phyloP scores from a whole-genome alignment of 2,888 invertebrate genomes.

The Muschampia plurimacula region DNA sequence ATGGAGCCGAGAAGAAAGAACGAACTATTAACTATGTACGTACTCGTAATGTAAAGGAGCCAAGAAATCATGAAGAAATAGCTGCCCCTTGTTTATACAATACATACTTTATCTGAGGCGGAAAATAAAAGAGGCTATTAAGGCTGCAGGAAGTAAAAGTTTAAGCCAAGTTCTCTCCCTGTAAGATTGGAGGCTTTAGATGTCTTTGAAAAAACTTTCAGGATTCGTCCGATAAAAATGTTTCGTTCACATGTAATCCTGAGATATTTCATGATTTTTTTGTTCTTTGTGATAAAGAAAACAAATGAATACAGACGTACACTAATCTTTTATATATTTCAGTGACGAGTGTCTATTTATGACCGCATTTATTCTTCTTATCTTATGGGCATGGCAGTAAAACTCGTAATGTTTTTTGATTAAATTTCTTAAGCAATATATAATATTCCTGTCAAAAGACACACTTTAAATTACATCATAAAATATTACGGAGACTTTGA shows the following conservation, averaged over 20 bases:
- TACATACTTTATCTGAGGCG: constrained; percentile 45
- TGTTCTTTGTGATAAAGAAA: constrained; percentile 65
- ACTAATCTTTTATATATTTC: constrained; percentile 16
- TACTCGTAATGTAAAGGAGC: constrained; percentile 41
- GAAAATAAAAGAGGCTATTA: constrained; percentile 62
- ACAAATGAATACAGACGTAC: constrained; percentile 9
- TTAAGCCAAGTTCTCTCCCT: constrained; percentile 67
- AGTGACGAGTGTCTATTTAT: constrained; percentile 5
- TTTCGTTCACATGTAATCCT: constrained; percentile 76
- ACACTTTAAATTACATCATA: constrained; percentile 73
- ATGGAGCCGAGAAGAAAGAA: constrained; percentile 22
- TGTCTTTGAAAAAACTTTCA: constrained; percentile 70
- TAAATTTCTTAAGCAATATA: constrained; percentile 46
- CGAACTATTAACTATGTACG: constrained; percentile 42
- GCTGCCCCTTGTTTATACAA: constrained; percentile 44
- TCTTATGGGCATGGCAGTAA: background rate
- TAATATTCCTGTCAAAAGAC: constrained; percentile 62
- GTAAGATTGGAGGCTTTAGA: constrained; percentile 71
- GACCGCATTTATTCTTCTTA: background rate
- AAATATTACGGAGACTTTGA: constrained; percentile 73
- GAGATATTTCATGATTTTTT: constrained; percentile 75
- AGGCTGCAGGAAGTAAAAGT: constrained; percentile 68
- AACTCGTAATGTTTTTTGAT: constrained; percentile 26
- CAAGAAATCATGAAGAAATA: constrained; percentile 40
- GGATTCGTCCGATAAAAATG: constrained; percentile 71